These are phyloP conservation scores for Tachysurus fulvidraco DNA, from an alignment of 2,113 vertebrate genomes.

Conservation along the genomic window DNA sequence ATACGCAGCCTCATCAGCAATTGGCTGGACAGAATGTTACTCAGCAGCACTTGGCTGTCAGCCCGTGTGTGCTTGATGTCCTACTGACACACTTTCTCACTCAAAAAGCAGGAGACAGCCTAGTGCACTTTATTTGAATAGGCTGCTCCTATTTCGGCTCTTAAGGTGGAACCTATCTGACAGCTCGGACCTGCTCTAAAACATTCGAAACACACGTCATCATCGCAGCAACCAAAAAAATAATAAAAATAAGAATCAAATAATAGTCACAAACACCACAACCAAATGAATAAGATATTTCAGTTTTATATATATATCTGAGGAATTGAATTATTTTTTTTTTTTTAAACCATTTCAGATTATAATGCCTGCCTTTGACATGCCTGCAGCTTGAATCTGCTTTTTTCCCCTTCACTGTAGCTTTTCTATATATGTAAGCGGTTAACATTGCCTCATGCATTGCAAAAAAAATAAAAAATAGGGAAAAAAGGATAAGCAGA, in stretches of 20 bases:
- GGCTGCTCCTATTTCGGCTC: constrained; percentile 52
- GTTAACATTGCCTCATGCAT: no score
- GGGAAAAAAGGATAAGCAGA: no score
- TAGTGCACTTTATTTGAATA: constrained; percentile 44
- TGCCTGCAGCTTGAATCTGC: no score
- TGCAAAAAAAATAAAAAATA: no score
- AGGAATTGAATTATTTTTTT: no score
- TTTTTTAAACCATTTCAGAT: background rate
- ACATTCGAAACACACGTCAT: background rate
- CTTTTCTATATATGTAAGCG: no score
- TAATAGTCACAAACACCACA: no score
- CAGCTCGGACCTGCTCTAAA: no score
- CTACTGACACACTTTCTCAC: constrained; percentile 82
- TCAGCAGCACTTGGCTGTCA: constrained; percentile 64
- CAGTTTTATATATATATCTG: background rate
- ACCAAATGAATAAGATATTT: background rate
- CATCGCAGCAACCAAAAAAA: background rate
- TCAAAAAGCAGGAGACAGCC: constrained; percentile 56
- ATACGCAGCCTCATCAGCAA: constrained; percentile 37
- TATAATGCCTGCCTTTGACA: background rate
- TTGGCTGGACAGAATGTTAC: constrained; percentile 57
- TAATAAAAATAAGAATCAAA: background rate
- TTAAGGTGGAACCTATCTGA: constrained; percentile 69
- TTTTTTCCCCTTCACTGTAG: no score
- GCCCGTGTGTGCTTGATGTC: constrained; percentile 74